A percentile compares a stretch with the other conserved stretches of the same genome.
phyloP scores from a whole-genome alignment of 1,140 invertebrate genomes.

The Cherax quadricarinatus region DNA sequence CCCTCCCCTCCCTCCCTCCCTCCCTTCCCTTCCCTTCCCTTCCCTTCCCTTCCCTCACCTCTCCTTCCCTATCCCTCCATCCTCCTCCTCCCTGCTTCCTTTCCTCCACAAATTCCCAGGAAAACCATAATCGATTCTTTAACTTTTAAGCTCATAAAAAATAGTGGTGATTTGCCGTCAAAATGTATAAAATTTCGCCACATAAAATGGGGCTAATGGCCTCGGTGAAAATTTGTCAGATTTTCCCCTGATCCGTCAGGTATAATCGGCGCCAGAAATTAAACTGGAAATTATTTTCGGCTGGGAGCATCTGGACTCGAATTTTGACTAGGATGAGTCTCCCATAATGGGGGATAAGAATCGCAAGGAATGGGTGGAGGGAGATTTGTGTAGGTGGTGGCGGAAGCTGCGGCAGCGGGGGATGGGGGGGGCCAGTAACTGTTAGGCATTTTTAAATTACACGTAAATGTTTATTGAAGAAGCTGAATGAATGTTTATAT shows the following conservation, averaged over 20 bases:
- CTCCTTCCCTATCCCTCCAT: no score
- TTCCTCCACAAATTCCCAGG: background rate
- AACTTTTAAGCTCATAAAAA: background rate
- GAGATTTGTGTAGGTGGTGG: background rate
- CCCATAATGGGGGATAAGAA: background rate
- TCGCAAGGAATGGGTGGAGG: no score
- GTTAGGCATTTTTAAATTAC: no score
- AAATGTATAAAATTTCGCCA: constrained; percentile 27
- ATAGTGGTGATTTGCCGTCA: constrained; percentile 22
- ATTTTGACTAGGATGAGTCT: background rate
- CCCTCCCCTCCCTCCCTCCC: background rate
- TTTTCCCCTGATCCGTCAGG: background rate
- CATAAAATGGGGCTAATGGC: constrained; percentile 33
- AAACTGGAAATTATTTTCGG: constrained; percentile 28
- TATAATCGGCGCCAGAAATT: constrained; percentile 41
- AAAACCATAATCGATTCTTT: background rate
- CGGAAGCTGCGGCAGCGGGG: background rate
- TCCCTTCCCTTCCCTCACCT: no score
- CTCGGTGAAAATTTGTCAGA: background rate
- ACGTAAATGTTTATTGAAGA: no score
- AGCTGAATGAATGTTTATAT: no score
- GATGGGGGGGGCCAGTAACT: no score
- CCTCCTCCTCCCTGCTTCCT: background rate
- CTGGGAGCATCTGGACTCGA: constrained; percentile 25
- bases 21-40: no score